Evolutionary conservation across 2,113 vertebrate genomes (phyloP).

Genomic region (Okapia johnstoni): DNA sequence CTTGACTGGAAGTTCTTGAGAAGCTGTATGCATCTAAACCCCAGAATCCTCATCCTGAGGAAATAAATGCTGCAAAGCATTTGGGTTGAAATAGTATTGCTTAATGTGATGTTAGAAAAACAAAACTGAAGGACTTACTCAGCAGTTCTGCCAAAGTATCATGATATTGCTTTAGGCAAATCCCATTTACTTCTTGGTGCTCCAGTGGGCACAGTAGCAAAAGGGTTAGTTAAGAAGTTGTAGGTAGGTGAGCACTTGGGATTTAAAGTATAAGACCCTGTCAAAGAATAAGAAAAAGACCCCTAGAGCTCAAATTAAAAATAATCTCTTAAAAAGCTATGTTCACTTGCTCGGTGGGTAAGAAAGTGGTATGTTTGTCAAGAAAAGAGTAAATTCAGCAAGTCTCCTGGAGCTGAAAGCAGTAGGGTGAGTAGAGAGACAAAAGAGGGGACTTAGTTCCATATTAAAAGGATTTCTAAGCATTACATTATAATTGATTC

Average conservation of each 20-base stretch:
- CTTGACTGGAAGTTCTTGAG: slow-evolving; percentile 27
- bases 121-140: background rate
- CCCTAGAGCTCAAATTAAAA: background rate
- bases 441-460: background rate
- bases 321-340: background rate
- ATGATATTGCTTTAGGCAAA: background rate
- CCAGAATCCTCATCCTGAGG: background rate
- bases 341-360: background rate
- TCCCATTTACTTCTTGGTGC: background rate
- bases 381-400: background rate
- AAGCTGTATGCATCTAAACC: background rate
- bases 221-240: background rate
- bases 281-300: background rate
- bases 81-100: background rate
- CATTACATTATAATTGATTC: background rate
- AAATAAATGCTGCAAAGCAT: background rate
- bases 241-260: background rate
- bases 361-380: background rate
- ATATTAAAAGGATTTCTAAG: background rate
- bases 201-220: background rate
- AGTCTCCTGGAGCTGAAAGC: background rate
- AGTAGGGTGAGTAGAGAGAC: background rate
- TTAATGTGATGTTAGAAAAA: background rate
- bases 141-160: slow-evolving; percentile 4
- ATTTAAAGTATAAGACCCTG: background rate